Conservation (phyloP, 2,797 vertebrate species). For the Spheniscus humboldti region DNA sequence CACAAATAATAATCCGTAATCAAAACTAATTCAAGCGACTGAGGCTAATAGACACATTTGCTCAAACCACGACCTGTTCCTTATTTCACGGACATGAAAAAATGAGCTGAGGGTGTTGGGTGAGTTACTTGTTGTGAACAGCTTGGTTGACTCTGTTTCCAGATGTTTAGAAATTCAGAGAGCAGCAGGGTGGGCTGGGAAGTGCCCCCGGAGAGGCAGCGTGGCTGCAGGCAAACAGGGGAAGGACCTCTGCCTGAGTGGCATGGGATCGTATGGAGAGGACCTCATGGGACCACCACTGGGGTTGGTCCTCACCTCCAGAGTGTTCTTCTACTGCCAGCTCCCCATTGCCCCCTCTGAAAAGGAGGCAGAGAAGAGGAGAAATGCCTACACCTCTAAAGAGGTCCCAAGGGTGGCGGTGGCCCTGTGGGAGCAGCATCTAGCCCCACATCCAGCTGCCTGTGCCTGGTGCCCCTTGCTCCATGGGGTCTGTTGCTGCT, state of each 20-base stretch:
- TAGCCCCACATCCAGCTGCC: not conserved
- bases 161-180: not conserved
- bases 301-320: not conserved
- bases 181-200: not conserved
- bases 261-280: not conserved
- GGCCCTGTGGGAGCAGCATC: accelerated
- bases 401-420: accelerated
- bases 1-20: not conserved
- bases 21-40: not conserved
- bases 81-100: not conserved
- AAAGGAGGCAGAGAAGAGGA: not conserved
- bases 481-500: not conserved
- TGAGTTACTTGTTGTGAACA: not conserved
- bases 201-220: not conserved
- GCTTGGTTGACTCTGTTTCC: accelerated
- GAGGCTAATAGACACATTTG: not conserved
- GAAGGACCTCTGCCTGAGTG: not conserved
- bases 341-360: not conserved
- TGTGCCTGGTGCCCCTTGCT: accelerated
- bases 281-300: not conserved
- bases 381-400: not conserved
- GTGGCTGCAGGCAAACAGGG: not conserved
- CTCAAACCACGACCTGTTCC: not conserved
- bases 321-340: not conserved
- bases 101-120: not conserved